Percentiles rank a stretch among this genome's conserved stretches.
Conservation (phyloP, 2,888 invertebrate species). For the Dasysyrphus tricinctus region DNA sequence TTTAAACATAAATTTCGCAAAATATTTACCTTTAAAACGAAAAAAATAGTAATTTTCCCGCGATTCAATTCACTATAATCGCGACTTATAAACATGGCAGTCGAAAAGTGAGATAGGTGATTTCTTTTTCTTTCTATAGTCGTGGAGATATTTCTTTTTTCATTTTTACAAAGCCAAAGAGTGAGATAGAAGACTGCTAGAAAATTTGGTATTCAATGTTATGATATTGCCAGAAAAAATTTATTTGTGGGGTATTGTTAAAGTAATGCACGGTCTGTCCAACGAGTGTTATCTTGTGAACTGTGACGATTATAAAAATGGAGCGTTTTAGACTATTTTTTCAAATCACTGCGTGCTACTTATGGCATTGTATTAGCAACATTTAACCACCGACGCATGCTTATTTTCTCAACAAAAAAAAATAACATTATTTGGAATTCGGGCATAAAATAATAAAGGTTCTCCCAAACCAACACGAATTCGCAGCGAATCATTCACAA, state of each 20-base stretch:
- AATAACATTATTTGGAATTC: no score
- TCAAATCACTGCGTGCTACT: no score
- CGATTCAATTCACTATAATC: conserved; percentile 78
- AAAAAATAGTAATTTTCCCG: conserved; percentile 78
- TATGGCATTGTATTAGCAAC: no score
- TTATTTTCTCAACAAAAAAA: no score
- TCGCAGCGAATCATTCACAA: no score
- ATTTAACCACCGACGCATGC: no score
- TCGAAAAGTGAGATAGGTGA: conserved; percentile 76
- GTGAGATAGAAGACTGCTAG: conserved; percentile 49
- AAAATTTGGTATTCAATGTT: conserved; percentile 23
- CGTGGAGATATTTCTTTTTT: conserved; percentile 34
- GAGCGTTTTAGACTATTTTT: no score
- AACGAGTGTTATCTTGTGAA: no score
- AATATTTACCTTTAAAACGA: conserved; percentile 79
- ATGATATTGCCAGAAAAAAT: neutral
- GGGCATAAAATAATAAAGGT: no score
- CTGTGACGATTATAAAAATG: no score
- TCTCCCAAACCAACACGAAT: no score
- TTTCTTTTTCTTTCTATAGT: conserved; percentile 32
- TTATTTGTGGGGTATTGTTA: neutral
- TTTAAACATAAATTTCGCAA: conserved; percentile 51
- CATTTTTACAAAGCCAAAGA: conserved; percentile 28
- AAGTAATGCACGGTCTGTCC: neutral
- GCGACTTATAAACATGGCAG: conserved; percentile 79